Evolutionary conservation across 2,888 invertebrate genomes (phyloP).

Genomic region (Digitonthophagus gazella): DNA sequence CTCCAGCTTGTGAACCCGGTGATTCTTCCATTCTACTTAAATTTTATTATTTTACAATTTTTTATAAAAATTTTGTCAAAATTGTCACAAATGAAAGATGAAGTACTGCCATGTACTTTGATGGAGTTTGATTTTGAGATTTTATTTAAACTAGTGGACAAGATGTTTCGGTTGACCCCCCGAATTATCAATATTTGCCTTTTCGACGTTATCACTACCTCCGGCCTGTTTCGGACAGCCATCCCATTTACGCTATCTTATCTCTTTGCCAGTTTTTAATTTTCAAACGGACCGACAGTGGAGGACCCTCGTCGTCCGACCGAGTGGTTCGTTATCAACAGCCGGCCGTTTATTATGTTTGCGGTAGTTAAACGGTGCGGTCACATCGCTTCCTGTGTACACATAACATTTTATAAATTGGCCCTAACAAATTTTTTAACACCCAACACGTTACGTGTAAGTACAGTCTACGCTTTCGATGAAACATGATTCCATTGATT

Average conservation of each 20-base stretch:
- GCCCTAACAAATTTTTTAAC: neutral
- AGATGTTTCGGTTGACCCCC: constrained; percentile 39
- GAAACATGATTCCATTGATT: neutral
- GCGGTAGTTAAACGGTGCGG: constrained; percentile 11
- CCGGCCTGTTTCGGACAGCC: constrained; percentile 43
- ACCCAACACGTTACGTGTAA: neutral
- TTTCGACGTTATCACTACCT: constrained; percentile 40
- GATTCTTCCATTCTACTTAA: no score
- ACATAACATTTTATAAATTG: neutral
- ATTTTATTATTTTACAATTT: no score
- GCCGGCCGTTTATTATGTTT: constrained; percentile 11
- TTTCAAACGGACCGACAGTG: constrained; percentile 27
- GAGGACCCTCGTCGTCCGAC: neutral
- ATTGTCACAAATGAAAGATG: neutral
- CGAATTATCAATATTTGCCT: constrained; percentile 42
- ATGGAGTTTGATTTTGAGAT: neutral
- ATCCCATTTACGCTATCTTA: constrained; percentile 43
- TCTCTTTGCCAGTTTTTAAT: constrained; percentile 34
- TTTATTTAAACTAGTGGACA: neutral
- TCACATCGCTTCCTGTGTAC: constrained; percentile 1
- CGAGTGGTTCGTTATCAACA: constrained; percentile 5
- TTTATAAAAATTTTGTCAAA: no score
- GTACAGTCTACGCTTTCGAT: no score
- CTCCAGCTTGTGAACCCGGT: no score
- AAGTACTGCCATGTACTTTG: neutral